These are phyloP conservation scores for Copidosoma floridanum DNA, from an alignment of 1,140 invertebrate species.

Conservation along the genomic window DNA sequence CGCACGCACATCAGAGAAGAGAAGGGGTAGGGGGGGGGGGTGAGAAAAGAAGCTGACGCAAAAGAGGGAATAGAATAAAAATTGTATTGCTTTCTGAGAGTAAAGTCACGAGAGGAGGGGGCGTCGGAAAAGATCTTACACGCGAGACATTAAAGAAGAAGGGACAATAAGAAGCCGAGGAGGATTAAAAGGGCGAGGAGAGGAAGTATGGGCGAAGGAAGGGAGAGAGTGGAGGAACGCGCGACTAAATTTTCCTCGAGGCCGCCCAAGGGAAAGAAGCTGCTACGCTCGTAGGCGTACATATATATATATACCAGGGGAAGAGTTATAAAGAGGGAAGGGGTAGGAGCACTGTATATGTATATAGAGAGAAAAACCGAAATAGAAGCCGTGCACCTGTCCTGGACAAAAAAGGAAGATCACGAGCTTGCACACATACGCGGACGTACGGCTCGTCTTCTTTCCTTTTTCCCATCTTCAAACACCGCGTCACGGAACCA, in stretches of 20 bases:
- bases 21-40: too few species aligned
- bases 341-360: too few species aligned
- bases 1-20: background rate
- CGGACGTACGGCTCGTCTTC: background rate
- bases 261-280: background rate
- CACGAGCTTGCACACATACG: background rate
- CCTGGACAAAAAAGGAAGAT: conserved; percentile 30
- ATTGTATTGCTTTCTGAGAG: conserved; percentile 8
- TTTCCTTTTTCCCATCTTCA: background rate
- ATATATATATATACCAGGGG: too few species aligned
- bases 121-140: conserved; percentile 9
- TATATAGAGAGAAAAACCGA: conserved; percentile 6
- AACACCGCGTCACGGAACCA: too few species aligned
- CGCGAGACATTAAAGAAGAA: background rate
- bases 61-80: background rate
- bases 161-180: too few species aligned
- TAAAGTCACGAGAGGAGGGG: background rate
- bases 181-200: background rate
- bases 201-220: background rate
- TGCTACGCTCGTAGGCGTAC: too few species aligned
- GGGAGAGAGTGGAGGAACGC: background rate
- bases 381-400: conserved; percentile 35
- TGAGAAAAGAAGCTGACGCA: background rate
- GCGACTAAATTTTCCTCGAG: conserved; percentile 9
- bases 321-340: background rate